These are phyloP conservation scores for Neosalanx taihuensis DNA, from an alignment of 2,797 vertebrate genomes.

Conservation along the genomic window DNA sequence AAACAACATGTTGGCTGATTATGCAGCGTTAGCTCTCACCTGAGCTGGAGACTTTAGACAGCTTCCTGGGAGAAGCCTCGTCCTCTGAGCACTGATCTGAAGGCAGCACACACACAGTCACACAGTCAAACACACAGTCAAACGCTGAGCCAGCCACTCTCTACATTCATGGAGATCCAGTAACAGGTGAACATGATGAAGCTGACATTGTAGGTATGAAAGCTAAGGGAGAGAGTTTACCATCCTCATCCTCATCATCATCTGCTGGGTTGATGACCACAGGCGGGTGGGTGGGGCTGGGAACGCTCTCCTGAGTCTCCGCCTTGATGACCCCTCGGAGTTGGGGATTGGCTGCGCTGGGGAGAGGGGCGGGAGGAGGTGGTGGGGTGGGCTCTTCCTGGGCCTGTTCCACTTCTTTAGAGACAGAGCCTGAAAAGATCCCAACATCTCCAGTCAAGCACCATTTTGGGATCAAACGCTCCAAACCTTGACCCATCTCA, in stretches of 20 bases:
- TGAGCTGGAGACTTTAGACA: constrained; percentile 62
- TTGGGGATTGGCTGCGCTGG: constrained; percentile 82
- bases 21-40: constrained; percentile 58
- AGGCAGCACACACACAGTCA: constrained; percentile 28
- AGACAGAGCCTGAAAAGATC: constrained; percentile 40
- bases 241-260: constrained; percentile 95
- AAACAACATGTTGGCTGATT: neutral
- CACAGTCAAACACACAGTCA: neutral
- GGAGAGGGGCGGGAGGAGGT: constrained; percentile 66
- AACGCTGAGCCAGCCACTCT: neutral
- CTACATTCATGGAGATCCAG: neutral
- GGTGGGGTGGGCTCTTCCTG: constrained; percentile 73
- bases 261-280: constrained; percentile 96
- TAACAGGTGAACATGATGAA: neutral
- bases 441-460: neutral
- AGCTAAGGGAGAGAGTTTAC: constrained; percentile 33
- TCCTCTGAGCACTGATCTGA: constrained; percentile 95
- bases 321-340: constrained; percentile 88
- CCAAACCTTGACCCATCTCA: neutral
- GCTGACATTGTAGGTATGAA: neutral
- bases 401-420: constrained; percentile 44
- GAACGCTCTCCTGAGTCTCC: constrained; percentile 88
- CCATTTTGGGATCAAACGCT: neutral
- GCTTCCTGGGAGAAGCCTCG: constrained; percentile 79
- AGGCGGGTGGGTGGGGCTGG: constrained; percentile 94